Base-by-base conservation (phyloP, 1,140 invertebrate genomes). In the Drosophila miranda region DNA sequence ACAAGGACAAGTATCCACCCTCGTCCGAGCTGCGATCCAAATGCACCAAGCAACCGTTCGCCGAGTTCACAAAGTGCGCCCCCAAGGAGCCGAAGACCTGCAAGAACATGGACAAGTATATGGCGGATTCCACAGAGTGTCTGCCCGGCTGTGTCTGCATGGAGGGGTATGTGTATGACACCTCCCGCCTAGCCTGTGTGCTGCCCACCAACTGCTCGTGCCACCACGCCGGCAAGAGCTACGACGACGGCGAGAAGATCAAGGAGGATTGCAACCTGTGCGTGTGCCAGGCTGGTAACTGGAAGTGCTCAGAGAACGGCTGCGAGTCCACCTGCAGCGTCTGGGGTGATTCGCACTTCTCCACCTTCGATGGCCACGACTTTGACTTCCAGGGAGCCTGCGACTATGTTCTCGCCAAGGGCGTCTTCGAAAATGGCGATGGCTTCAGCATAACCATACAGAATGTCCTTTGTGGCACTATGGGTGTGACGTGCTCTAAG, bases 361-460 rank as follows among this genome's bases (percentile, higher is more conserved):
- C 94, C 70, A 97, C 96, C 0, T 98, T 97, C 83, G 97, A 98
- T 91, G 95, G 95, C 0, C 93, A 93, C n/a, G 91, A 93, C 6
- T 98, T 94, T 87, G 95, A 97, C 84, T 98, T 98, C 91, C 96
- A 98, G 90, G 96, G 97, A 30, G 93, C 95, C 46, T 98, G 97
- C 88, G 95, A 96, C 61, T 98, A 98, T 81, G 93, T 97, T 11
- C 91, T 98, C 6, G 94, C 94, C 1, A 96, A 97, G 90, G 95
- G 95, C 13, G 91, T 76, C 2, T 79, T 93, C 44, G 92, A 90
- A 19, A 91, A 91, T 28, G 91, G 93, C 19, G 94, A 96, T 68
- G 92, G 92, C 0, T 97, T 96, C 82, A 93, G 93, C 41, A 92
- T 96, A 2, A 93, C 94, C 8, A 94, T 96, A 70, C 94, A 95